A percentile compares a stretch with the other conserved stretches of the same genome.
Conservation (phyloP, 2,888 invertebrate genomes). For the Parnassius orleans region DNA sequence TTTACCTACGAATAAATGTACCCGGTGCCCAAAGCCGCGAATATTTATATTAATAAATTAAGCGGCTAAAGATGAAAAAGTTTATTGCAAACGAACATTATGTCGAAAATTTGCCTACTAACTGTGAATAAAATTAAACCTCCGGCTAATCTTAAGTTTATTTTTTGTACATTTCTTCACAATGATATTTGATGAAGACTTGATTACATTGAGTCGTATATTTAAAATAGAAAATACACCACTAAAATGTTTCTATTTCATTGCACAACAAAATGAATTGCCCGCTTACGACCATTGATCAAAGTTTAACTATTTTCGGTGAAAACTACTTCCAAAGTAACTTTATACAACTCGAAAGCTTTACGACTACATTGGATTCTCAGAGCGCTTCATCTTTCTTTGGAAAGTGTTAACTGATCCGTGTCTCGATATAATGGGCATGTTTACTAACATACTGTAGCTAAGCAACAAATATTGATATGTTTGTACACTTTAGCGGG, state of each 20-base stretch:
- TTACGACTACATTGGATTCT: slow-evolving; percentile 9
- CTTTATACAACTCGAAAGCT: slow-evolving; percentile 15
- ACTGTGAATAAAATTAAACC: no score
- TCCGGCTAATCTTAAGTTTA: no score
- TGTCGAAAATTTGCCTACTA: no score
- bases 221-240: neutral
- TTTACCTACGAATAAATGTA: no score
- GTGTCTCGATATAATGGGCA: slow-evolving; percentile 9
- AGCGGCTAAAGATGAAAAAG: no score
- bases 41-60: no score
- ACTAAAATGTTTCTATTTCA: neutral
- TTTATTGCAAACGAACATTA: no score
- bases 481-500: neutral
- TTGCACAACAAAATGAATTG: slow-evolving; percentile 7
- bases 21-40: no score
- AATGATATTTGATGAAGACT: no score
- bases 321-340: slow-evolving; percentile 14
- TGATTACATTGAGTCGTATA: no score
- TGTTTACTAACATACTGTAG: slow-evolving; percentile 28
- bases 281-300: slow-evolving; percentile 2
- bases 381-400: slow-evolving; percentile 18
- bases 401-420: slow-evolving; percentile 24
- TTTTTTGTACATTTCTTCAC: no score
- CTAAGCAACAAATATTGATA: slow-evolving; percentile 23
- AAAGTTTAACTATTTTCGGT: slow-evolving; percentile 16